A percentile compares a stretch with the other conserved stretches of the same genome.
Conservation (phyloP, 2,797 vertebrate genomes). For the Onychomys torridus region DNA sequence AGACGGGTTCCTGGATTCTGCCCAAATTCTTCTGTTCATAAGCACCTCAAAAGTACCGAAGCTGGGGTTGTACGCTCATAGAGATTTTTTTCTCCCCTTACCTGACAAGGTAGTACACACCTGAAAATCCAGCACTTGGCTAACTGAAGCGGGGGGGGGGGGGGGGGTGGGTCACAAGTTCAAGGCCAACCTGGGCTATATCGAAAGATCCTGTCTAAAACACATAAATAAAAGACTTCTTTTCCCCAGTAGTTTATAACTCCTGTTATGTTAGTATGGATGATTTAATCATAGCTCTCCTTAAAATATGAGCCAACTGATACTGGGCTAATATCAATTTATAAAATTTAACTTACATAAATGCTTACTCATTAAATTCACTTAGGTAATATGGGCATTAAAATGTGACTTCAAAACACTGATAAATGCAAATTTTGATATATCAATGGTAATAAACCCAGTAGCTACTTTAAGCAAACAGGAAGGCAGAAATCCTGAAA, state of each 20-base stretch:
- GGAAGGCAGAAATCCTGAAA: slow-evolving; percentile 13
- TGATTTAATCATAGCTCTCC: not conserved
- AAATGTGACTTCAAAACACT: slow-evolving; percentile 26
- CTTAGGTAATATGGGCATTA: not conserved
- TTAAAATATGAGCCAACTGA: not conserved
- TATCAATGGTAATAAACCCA: slow-evolving; percentile 11
- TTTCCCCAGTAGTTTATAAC: not conserved
- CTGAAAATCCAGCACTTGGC: not conserved
- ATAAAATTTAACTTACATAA: not conserved
- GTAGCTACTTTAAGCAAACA: not conserved
- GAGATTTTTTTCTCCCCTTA: not conserved
- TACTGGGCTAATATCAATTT: not conserved
- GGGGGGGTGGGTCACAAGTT: no score
- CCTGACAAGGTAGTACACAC: not conserved
- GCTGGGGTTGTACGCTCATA: not conserved
- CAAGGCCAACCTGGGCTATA: not conserved
- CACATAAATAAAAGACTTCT: not conserved
- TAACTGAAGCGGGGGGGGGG: not conserved
- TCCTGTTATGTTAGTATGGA: not conserved
- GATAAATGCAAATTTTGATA: not conserved
- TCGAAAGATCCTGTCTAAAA: not conserved
- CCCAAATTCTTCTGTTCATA: not conserved
- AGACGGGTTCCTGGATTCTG: not conserved
- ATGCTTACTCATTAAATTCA: not conserved
- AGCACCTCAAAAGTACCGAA: not conserved